A percentile compares a stretch with the other conserved stretches of the same genome.
phyloP scores from a whole-genome alignment of 2,888 invertebrate genomes.

The Nemotelus nigrinus region DNA sequence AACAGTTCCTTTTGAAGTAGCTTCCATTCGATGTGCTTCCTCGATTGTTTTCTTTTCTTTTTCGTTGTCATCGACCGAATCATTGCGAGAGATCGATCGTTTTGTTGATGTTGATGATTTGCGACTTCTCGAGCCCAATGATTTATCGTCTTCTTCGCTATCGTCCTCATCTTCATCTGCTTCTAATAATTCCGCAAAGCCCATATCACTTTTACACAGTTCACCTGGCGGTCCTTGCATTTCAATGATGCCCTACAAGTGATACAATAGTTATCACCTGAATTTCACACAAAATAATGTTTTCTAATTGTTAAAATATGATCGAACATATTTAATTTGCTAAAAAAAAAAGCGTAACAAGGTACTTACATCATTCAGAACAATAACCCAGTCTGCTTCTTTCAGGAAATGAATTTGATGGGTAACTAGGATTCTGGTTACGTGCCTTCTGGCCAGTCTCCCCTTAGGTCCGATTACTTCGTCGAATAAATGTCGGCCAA shows the following conservation, averaged over 20 bases:
- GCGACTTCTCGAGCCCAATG: slow-evolving; percentile 34
- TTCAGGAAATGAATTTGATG: slow-evolving; percentile 78
- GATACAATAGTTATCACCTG: neutral
- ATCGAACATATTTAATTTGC: neutral
- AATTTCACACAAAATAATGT: too few relatives aligned
- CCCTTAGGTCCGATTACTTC: slow-evolving; percentile 70
- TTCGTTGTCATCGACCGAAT: slow-evolving; percentile 59
- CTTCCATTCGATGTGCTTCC: slow-evolving; percentile 57
- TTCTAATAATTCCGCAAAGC: slow-evolving; percentile 67
- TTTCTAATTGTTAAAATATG: too few relatives aligned
- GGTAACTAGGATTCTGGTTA: slow-evolving; percentile 76
- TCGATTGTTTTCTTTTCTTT: slow-evolving; percentile 53
- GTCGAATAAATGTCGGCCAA: slow-evolving; percentile 75
- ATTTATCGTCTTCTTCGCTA: slow-evolving; percentile 43
- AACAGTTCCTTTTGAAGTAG: slow-evolving; percentile 64
- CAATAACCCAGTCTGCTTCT: slow-evolving; percentile 68
- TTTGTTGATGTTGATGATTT: slow-evolving; percentile 46
- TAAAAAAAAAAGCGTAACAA: neutral
- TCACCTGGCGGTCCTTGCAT: slow-evolving; percentile 66
- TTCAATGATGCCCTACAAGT: slow-evolving; percentile 64
- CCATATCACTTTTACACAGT: slow-evolving; percentile 65
- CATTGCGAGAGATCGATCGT: slow-evolving; percentile 52
- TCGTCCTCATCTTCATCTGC: slow-evolving; percentile 60
- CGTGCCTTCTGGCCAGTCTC: slow-evolving; percentile 65
- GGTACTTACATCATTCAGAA: slow-evolving; percentile 69